Percentiles rank a stretch among this genome's conserved stretches.
Conservation (phyloP, 2,113 vertebrate genomes). For the Elephas maximus region DNA sequence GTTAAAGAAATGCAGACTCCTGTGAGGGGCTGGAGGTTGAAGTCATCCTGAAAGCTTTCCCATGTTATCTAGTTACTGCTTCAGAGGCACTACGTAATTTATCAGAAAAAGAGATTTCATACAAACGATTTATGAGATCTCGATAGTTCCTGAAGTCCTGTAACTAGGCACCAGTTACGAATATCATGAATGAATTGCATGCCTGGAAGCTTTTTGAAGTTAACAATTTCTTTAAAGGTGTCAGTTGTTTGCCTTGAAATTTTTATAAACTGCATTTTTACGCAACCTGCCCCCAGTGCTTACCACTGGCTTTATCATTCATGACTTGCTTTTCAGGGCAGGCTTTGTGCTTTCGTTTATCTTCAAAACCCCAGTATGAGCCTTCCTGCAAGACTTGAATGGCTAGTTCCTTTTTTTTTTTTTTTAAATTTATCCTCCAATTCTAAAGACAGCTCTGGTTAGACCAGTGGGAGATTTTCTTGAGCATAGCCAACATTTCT, state of each 20-base stretch:
- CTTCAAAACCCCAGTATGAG: slow-evolving; percentile 56
- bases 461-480: not conserved
- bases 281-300: not conserved
- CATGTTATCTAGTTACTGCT: slow-evolving; percentile 59
- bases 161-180: slow-evolving; percentile 58
- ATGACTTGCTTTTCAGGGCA: slow-evolving; percentile 66
- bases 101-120: slow-evolving; percentile 70
- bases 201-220: slow-evolving; percentile 55
- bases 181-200: slow-evolving; percentile 56
- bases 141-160: slow-evolving; percentile 55
- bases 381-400: slow-evolving; percentile 21
- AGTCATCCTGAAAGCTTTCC: slow-evolving; percentile 56
- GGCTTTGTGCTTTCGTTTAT: slow-evolving; percentile 66
- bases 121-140: slow-evolving; percentile 69
- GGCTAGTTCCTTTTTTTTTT: not conserved
- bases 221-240: slow-evolving; percentile 68
- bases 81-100: slow-evolving; percentile 72
- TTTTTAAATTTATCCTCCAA: not conserved
- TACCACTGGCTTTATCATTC: slow-evolving; percentile 35
- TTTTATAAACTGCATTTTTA: slow-evolving; percentile 74
- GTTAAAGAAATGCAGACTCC: slow-evolving; percentile 71
- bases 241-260: slow-evolving; percentile 70
- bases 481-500: not conserved
- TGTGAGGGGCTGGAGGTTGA: slow-evolving; percentile 79
- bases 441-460: not conserved